Base-by-base conservation (phyloP, 2,797 vertebrate species). In the Eulemur rubriventer region DNA sequence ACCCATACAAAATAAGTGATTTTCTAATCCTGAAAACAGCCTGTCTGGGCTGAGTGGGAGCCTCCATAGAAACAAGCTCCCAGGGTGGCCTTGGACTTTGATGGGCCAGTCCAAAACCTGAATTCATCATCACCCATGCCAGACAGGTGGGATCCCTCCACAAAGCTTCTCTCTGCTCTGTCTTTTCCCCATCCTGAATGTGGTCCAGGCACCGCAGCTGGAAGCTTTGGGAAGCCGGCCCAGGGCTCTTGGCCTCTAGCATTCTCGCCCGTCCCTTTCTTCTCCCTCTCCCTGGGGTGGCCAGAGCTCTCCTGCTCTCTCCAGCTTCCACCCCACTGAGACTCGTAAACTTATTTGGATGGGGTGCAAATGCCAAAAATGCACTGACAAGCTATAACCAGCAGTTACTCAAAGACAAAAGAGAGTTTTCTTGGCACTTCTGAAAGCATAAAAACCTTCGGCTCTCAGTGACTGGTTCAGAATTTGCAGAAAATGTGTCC, bases 391-490 rank as follows among this genome's bases (percentile, higher is more conserved):
- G 13, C 70, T 43, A 61, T 2, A 22, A 61, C 43, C 65, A 78
- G 59, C 18, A 72, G 55, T 89, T 13, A 55, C 67, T 70, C 67
- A 92, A 67, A 96, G 48, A 94, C 89, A 94, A 97, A 82, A 89
- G 52, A 86, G 76, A 38, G 3, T 30, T 46, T 90, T 91, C 65
- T 28, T 81, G 89, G 75, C 72, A 33, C 41, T 84, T 50, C 28
- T 61, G 46, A 93, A 92, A 85, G 14, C 69, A 63, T 35, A 55
- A 75, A 93, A 84, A 84, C 48, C 76, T 89, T 88, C 90, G 69
- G 81, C 30, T 89, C 24, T 91, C n/a, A 35, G 38, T 43, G 52
- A 95, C 69, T 55, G 91, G 43, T 38, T 65, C 35, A 46, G 89
- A 65, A 95, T 89, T 92, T 87, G 93, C 35, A 48, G 70, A 86